Base-by-base conservation (phyloP, 2,797 vertebrate genomes). In the Rallus crepitans region DNA sequence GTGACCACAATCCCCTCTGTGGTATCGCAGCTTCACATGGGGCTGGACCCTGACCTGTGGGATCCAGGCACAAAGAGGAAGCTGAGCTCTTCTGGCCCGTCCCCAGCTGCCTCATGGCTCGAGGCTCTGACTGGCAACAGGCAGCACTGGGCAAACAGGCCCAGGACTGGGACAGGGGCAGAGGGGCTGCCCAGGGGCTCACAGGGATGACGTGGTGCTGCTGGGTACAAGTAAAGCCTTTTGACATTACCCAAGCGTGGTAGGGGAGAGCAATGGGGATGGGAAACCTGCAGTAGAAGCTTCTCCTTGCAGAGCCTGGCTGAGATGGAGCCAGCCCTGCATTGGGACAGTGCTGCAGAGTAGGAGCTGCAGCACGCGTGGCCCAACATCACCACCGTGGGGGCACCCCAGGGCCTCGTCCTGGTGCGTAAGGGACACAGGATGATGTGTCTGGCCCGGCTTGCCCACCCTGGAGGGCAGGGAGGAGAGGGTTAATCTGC, bases 401-500 rank as follows among this genome's bases (percentile, higher is more conserved):
- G 50, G 28, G 12, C 8, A n/a, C 15, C 19, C 3, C 35, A 10
- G 27, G 10, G 15, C 42, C 35, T 25, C 28, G 23, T 8, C 66
- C 47, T 4, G 15, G 6, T 56, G 47, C 0, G 0, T 8, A 56
- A 25, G 30, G 52, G 30, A 30, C 64, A 5, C 0, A 0, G 63
- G 25, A 1, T 1, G 9, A 3, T 9, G 55, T 37, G 10, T 33
- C 33, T 21, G 6, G 1, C 30, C 37, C 3, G 2, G 40, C 35
- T 87, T 4, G 1, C 4, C 4, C 4, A 4, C 19, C 59, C 40
- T 6, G 0, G 65, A 60, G 61, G 35, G 48, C 69, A 71, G 95
- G 4, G 57, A 96, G 78, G 96, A 96, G 87, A 97, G 96, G 93
- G 97, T 97, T 97, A 97, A 97, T 47, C 53, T 4, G 0, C 61